Evolutionary conservation across 1,140 invertebrate genomes (phyloP), one percentile per base, ranked within the genome.

Genomic region (Pseudomyrmex cubaensis): DNA sequence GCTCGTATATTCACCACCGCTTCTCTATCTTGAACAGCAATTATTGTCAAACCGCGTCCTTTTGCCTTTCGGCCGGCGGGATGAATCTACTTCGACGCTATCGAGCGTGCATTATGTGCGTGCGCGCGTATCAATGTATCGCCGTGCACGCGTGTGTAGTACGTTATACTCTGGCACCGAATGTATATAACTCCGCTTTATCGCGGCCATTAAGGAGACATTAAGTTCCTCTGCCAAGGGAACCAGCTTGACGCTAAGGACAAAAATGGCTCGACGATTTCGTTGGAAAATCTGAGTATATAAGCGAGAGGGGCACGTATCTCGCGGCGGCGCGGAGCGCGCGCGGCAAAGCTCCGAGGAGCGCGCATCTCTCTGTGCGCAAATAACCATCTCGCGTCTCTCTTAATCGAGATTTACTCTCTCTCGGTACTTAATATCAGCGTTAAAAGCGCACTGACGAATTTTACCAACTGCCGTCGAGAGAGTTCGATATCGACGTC

Each of bases 131-230:
- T 9, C 52, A 54, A 76, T 50, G 78, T 67, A 76, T 48, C 25
- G 50, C 59, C 80, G 13, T 76, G 57, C 70, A 63, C 63, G 74
- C 61, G 54, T 7, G 35, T 46, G 67, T 69, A 87, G 72, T 52
- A 74, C 13, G 74, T 78, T 73, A 77, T 67, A 80, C 54, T 35
- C 35, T 84, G 84, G 56, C 76, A 88, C 57, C 74, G 61, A 82
- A 67, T 73, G 85, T 85, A 85, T 88, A 90, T 87, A 85, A 80
- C 25, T 54, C 62, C 66, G 80, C 61, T 91, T 91, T 89, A 91
- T 91, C 90, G 83, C 56, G 8, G 75, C 84, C 88, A 90, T 91
- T 91, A 90, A 88, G 85, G 74, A 82, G 83, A 90, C 86, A 87
- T 90, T 88, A 88, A 90, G 89, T 84, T 75, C 63, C 75, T 88